Conservation (phyloP, 2,888 invertebrate species). For the Pedicia rivosa region DNA sequence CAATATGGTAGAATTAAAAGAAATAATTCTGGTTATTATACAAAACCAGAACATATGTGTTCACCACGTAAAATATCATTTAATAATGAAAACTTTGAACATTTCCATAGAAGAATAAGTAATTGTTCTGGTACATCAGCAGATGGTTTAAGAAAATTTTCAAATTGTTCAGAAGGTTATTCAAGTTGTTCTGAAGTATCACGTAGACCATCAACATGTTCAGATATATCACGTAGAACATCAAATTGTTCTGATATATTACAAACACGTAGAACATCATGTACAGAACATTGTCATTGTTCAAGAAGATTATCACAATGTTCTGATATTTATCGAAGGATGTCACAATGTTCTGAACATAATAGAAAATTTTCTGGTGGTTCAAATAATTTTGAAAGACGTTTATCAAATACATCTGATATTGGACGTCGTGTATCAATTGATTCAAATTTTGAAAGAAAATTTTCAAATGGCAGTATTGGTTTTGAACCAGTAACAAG, state of each 20-base stretch:
- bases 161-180: slow-evolving; percentile 28
- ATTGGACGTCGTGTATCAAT: slow-evolving; percentile 22
- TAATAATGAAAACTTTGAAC: slow-evolving; percentile 9
- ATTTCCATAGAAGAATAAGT: slow-evolving; percentile 40
- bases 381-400: slow-evolving; percentile 16
- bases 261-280: slow-evolving; percentile 10
- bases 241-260: slow-evolving; percentile 19
- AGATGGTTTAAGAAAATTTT: slow-evolving; percentile 19
- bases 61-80: slow-evolving; percentile 6
- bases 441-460: slow-evolving; percentile 16
- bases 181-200: slow-evolving; percentile 21
- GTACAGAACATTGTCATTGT: slow-evolving; percentile 26
- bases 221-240: slow-evolving; percentile 20
- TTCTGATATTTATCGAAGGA: slow-evolving; percentile 24
- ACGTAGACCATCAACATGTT: slow-evolving; percentile 28
- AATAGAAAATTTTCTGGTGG: slow-evolving; percentile 36
- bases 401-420: slow-evolving; percentile 16
- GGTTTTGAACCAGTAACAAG: too few relatives aligned
- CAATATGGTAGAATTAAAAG: slow-evolving; percentile 12
- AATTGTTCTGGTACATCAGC: slow-evolving; percentile 43
- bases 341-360: slow-evolving; percentile 31
- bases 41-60: slow-evolving; percentile 27
- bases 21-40: slow-evolving; percentile 31
- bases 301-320: slow-evolving; percentile 25
- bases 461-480: neutral